Evolutionary conservation across 2,113 vertebrate species (phyloP).

Genomic region (Plectropomus leopardus): DNA sequence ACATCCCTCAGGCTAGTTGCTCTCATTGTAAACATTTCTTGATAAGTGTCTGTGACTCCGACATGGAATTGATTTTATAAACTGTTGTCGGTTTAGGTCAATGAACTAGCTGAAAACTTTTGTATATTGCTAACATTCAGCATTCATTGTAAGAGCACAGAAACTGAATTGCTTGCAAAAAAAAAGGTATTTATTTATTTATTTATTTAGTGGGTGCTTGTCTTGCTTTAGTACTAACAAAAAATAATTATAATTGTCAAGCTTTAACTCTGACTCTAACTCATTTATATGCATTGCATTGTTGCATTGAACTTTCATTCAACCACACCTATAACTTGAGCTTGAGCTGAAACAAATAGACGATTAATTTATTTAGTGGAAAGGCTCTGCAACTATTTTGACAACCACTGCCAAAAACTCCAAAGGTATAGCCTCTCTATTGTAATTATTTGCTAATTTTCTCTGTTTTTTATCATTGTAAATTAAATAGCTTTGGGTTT

Average conservation of each 20-base stretch:
- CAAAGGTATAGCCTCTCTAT: not conserved
- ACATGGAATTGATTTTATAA: constrained; percentile 33
- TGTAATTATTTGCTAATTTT: not conserved
- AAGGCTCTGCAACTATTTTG: not conserved
- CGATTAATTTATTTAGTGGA: not conserved
- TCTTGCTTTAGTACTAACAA: too few relatives aligned
- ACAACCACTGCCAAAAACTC: too few relatives aligned
- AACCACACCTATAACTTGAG: not conserved
- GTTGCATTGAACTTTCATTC: not conserved
- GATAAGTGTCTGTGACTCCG: constrained; percentile 19
- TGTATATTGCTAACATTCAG: not conserved
- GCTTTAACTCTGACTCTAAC: too few relatives aligned
- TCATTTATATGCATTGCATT: not conserved
- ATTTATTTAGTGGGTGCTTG: too few relatives aligned
- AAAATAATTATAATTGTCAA: too few relatives aligned
- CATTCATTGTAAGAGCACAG: not conserved
- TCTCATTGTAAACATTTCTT: constrained; percentile 15
- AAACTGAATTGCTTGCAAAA: not conserved
- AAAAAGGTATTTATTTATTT: too few relatives aligned
- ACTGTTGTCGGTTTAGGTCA: constrained; percentile 11
- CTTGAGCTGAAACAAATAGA: not conserved
- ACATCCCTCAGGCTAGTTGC: not conserved
- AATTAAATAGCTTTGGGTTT: not conserved
- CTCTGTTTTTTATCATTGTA: not conserved
- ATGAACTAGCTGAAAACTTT: constrained; percentile 4